Conservation (phyloP, 2,113 vertebrate species). For the Heterotis niloticus region DNA sequence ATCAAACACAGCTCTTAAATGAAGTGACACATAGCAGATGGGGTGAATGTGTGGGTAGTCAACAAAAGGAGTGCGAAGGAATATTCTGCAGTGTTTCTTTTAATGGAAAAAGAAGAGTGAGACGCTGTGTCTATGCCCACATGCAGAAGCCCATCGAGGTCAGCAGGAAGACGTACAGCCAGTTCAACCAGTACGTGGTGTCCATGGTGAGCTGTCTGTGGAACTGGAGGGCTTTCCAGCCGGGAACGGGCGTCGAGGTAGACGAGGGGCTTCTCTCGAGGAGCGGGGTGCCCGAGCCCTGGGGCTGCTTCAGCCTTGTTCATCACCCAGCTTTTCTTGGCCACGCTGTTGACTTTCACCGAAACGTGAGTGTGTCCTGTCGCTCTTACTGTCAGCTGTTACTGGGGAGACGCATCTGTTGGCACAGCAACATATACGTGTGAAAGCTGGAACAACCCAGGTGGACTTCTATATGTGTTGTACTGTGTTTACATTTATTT, state of each 20-base stretch:
- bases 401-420: too few relatives aligned
- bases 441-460: too few relatives aligned
- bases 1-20: neutral
- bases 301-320: conserved; percentile 71
- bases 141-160: conserved; percentile 68
- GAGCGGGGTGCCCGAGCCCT: conserved; percentile 56
- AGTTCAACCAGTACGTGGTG: conserved; percentile 80
- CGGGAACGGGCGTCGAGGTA: conserved; percentile 52
- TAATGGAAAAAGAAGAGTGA: neutral
- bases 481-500: too few relatives aligned
- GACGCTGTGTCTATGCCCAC: neutral
- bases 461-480: too few relatives aligned
- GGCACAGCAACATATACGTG: too few relatives aligned
- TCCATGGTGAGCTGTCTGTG: conserved; percentile 84
- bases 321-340: conserved; percentile 80
- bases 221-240: conserved; percentile 72
- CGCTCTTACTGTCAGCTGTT: too few relatives aligned
- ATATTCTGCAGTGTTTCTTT: neutral
- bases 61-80: neutral
- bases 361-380: conserved; percentile 63
- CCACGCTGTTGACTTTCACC: conserved; percentile 72
- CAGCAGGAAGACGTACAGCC: conserved; percentile 68
- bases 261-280: conserved; percentile 61
- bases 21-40: neutral
- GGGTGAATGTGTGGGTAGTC: neutral